Percentiles rank a stretch among this genome's conserved stretches.
Conservation (phyloP, 1,140 invertebrate species). For the Melitaea cinxia region DNA sequence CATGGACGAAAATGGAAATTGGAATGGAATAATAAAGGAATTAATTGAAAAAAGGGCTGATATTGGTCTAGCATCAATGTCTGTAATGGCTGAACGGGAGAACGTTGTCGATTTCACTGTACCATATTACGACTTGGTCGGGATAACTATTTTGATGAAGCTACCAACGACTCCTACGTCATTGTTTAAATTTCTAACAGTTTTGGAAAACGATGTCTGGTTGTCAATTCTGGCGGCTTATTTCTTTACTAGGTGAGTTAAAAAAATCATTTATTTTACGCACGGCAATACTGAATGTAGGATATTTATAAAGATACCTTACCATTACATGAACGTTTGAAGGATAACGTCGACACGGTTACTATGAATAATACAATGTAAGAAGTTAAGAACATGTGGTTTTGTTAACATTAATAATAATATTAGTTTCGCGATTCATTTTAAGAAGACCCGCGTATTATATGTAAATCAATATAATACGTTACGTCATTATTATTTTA, state of each 20-base stretch:
- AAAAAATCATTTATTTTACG: slow-evolving; percentile 17
- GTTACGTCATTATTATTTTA: too few species aligned
- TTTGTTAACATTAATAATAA: background rate
- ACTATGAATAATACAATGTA: background rate
- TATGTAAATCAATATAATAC: too few species aligned
- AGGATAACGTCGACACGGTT: background rate
- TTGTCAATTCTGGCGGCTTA: slow-evolving; percentile 97
- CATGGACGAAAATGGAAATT: slow-evolving; percentile 92
- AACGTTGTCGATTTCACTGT: slow-evolving; percentile 97
- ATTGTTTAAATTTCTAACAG: slow-evolving; percentile 98
- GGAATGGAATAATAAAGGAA: slow-evolving; percentile 96
- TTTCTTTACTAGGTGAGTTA: slow-evolving; percentile 91
- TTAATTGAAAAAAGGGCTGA: slow-evolving; percentile 95
- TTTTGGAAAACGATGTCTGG: slow-evolving; percentile 98
- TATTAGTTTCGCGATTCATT: background rate
- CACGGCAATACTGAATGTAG: background rate
- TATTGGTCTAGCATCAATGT: slow-evolving; percentile 93
- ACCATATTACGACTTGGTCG: slow-evolving; percentile 97
- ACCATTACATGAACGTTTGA: slow-evolving; percentile 2
- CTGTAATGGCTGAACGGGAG: slow-evolving; percentile 97
- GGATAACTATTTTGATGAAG: slow-evolving; percentile 95
- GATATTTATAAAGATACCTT: slow-evolving; percentile 4
- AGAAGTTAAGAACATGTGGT: background rate
- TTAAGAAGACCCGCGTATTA: background rate
- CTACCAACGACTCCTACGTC: slow-evolving; percentile 91